Conservation (phyloP, 2,113 vertebrate species). For the Poecilia latipinna region DNA sequence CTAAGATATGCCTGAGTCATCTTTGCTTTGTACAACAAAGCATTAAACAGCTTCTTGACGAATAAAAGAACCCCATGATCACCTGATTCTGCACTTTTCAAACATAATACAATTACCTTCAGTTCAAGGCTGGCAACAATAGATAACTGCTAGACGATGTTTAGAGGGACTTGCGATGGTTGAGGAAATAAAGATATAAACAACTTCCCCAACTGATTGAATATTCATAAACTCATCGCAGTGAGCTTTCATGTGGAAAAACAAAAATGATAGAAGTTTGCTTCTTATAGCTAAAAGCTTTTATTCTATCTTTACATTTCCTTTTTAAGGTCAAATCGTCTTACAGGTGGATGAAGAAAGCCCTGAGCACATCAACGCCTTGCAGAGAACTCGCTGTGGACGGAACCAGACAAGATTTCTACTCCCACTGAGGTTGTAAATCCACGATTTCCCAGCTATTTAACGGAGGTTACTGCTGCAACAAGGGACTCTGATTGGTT, state of each 20-base stretch:
- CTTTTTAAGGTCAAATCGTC: slow-evolving; percentile 31
- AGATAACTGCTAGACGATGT: too few relatives aligned
- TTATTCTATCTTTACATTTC: slow-evolving; percentile 31
- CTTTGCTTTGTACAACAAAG: not conserved
- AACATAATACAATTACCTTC: too few relatives aligned
- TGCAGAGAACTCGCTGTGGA: slow-evolving; percentile 37
- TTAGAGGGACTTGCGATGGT: not conserved
- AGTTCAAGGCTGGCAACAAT: too few relatives aligned
- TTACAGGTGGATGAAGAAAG: slow-evolving; percentile 34
- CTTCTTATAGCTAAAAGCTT: slow-evolving; percentile 9
- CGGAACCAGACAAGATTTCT: slow-evolving; percentile 50
- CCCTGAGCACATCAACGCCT: slow-evolving; percentile 41
- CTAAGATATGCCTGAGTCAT: not conserved
- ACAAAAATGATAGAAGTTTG: not conserved
- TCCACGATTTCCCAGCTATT: slow-evolving; percentile 13
- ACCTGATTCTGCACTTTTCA: not conserved
- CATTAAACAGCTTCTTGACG: too few relatives aligned
- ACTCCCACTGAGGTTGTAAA: slow-evolving; percentile 43
- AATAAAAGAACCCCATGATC: not conserved
- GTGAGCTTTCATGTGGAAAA: not conserved
- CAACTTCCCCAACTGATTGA: slow-evolving; percentile 2
- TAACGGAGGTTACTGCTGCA: slow-evolving; percentile 15
- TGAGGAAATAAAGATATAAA: not conserved
- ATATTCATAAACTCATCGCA: slow-evolving; percentile 10
- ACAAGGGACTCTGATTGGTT: not conserved